Evolutionary conservation across 2,113 vertebrate genomes (phyloP).

Genomic region (Peromyscus maniculatus): DNA sequence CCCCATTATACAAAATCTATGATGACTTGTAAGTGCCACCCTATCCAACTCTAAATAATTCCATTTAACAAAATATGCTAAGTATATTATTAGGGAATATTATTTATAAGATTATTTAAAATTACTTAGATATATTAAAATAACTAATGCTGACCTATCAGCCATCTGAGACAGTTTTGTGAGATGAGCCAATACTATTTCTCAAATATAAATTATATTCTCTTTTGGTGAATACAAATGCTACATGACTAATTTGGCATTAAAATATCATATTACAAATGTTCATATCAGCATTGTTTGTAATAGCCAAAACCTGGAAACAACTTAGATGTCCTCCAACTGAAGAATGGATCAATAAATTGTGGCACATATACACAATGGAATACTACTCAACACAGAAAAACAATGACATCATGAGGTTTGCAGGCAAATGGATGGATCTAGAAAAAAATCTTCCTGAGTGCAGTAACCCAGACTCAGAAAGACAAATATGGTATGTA

Average conservation of each 20-base stretch:
- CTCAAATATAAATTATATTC: background rate
- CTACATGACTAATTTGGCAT: background rate
- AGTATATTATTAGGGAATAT: constrained; percentile 5
- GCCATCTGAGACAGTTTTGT: background rate
- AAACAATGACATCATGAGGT: too few relatives aligned
- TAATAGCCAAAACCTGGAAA: too few relatives aligned
- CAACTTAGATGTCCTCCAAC: too few relatives aligned
- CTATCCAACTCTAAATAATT: background rate
- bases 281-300: too few relatives aligned
- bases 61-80: background rate
- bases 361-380: too few relatives aligned
- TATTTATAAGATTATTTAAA: background rate
- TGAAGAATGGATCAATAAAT: too few relatives aligned
- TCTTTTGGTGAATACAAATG: background rate
- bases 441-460: too few relatives aligned
- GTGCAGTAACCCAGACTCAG: too few relatives aligned
- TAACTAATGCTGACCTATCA: background rate
- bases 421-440: too few relatives aligned
- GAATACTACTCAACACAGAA: too few relatives aligned
- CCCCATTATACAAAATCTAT: background rate
- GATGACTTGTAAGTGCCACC: background rate
- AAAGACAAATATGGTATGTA: too few relatives aligned
- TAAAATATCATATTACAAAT: background rate
- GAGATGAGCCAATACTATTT: background rate
- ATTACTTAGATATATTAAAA: background rate